phyloP scores from a whole-genome alignment of 2,888 invertebrate species.

The Callimorpha dominula region DNA sequence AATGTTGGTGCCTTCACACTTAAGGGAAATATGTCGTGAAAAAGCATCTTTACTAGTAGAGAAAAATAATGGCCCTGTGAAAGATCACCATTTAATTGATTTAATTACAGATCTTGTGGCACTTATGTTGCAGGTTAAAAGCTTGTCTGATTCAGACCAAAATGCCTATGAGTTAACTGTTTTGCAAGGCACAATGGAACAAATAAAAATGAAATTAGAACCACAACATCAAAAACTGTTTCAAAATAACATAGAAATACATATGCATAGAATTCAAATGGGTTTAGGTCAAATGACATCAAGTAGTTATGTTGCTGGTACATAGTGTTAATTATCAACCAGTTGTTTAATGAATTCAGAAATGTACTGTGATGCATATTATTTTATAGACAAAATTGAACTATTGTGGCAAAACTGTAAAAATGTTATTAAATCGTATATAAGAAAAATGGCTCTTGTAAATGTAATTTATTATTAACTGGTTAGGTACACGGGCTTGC shows the following conservation, averaged over 20 bases:
- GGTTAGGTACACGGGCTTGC: conserved; percentile 34
- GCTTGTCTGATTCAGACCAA: conserved; percentile 91
- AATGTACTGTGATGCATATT: conserved; percentile 33
- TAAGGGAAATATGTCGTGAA: conserved; percentile 94
- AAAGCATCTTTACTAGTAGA: conserved; percentile 94
- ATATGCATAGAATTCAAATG: conserved; percentile 95
- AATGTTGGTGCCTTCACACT: conserved; percentile 95
- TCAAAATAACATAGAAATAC: conserved; percentile 96
- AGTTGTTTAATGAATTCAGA: conserved; percentile 29
- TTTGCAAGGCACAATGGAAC: conserved; percentile 95
- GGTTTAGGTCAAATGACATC: conserved; percentile 86
- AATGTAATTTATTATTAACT: conserved; percentile 44
- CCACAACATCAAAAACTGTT: conserved; percentile 92
- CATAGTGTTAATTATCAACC: conserved; percentile 41
- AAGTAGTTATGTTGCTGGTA: conserved; percentile 63
- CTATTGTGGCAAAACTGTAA: conserved; percentile 29
- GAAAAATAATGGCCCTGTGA: conserved; percentile 88
- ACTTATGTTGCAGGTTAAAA: conserved; percentile 95
- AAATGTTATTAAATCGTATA: conserved; percentile 29
- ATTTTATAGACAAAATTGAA: conserved; percentile 22
- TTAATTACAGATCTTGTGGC: conserved; percentile 96
- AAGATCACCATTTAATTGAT: conserved; percentile 89
- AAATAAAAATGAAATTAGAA: conserved; percentile 93
- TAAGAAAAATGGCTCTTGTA: conserved; percentile 30
- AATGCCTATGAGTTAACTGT: conserved; percentile 97